Base-by-base conservation (phyloP, 2,888 invertebrate species). In the Rhamphomyia laevipes region DNA sequence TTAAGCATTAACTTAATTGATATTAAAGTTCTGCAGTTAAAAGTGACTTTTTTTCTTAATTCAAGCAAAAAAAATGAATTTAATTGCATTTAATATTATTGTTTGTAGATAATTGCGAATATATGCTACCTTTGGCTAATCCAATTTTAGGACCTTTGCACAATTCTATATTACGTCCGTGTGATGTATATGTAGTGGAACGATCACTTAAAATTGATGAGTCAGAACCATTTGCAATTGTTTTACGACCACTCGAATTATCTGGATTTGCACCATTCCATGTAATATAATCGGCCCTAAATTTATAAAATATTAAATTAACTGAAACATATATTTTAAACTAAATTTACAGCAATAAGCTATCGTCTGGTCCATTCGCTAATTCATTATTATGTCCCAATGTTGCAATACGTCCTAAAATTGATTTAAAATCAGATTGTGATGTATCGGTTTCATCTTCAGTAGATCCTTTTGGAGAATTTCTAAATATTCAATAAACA, bases 191-290 rank as follows among this genome's bases (percentile, higher is more conserved):
- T 42, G 61, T 64, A 16, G 17, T 18, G 33, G 46, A 42, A 13
- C 74, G 72, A 2, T 73, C 73, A 2, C 61, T 55, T 1, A 63
- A 49, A 7, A 75, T 70, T 1, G 71, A 73, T 30, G 73, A 62
- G 55, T 82, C 74, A 2, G 80, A 73, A 2, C 85, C 84, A 47
- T 71, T 70, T 0, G 75, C 73, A 2, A 73, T 41, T 31, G 67
- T 64, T 50, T 71, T 67, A n/a, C 72, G 66, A 1, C 78, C 79
- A 23, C 68, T 67, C 9, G 76, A 68, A 15, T 82, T 67, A 45
- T 75, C 76, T 0, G 81, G 78, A 67, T 88, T 83, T 0, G 87
- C 82, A 1, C 89, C 89, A 56, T 83, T 82, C 88, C 89, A 89
- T 5, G 86, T 81, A 45, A 87, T 77, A 63, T 90, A 90, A 62